Conservation (phyloP, 2,113 vertebrate genomes). For the Notothenia rossii region DNA sequence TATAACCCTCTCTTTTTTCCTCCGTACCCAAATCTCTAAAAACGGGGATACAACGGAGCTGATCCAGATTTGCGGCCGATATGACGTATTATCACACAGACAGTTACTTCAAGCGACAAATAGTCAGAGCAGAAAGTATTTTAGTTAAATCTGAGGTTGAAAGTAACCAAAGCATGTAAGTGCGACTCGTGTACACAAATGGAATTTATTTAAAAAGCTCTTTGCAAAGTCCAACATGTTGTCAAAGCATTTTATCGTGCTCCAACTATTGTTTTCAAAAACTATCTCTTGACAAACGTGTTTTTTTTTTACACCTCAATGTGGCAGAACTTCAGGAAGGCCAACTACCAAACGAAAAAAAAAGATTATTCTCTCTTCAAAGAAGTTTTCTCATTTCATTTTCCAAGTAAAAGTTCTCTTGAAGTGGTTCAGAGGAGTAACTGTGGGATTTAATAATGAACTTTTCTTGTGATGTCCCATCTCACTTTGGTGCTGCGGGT, state of each 20-base stretch:
- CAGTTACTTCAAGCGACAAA: neutral
- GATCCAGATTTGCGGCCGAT: too few species aligned
- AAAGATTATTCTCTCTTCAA: neutral
- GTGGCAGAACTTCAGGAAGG: neutral
- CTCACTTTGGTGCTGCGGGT: slow-evolving; percentile 13
- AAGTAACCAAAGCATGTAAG: neutral
- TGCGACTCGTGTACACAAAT: too few species aligned
- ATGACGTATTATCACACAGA: neutral
- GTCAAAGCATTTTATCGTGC: neutral
- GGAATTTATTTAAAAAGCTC: neutral
- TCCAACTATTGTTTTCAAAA: neutral
- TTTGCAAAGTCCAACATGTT: neutral
- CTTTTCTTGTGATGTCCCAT: slow-evolving; percentile 33
- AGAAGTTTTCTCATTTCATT: neutral
- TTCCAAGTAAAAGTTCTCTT: slow-evolving; percentile 24
- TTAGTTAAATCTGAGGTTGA: neutral
- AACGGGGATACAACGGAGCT: too few species aligned
- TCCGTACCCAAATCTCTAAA: too few species aligned
- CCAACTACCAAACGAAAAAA: neutral
- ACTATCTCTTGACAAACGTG: neutral
- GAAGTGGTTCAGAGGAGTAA: slow-evolving; percentile 37
- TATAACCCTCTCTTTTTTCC: too few species aligned
- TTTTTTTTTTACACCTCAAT: neutral
- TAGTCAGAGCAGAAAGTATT: neutral
- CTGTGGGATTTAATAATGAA: slow-evolving; percentile 19